phyloP scores from a whole-genome alignment of 2,888 invertebrate species.

The Hydrotaea cyrtoneurina region DNA sequence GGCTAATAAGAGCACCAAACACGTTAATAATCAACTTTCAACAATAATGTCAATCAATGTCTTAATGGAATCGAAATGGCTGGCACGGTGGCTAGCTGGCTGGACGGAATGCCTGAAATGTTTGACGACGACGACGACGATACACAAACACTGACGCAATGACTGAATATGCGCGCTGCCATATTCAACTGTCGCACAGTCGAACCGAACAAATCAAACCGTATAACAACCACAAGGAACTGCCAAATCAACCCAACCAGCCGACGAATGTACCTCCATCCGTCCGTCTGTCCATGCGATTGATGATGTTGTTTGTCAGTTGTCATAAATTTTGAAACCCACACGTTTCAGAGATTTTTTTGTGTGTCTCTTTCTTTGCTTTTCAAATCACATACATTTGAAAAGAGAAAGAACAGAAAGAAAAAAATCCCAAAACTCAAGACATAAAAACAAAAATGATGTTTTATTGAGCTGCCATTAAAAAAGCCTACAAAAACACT shows the following conservation, averaged over 20 bases:
- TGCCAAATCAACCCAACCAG: not conserved
- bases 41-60: conserved; percentile 64
- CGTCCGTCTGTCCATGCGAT: conserved; percentile 1
- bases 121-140: not conserved
- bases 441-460: not conserved
- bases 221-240: not conserved
- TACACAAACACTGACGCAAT: not conserved
- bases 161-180: conserved; percentile 4
- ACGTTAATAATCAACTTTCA: conserved; percentile 65
- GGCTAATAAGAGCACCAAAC: conserved; percentile 61
- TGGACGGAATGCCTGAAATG: not conserved
- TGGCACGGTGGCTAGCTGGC: not conserved
- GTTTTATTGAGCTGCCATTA: conserved; percentile 46
- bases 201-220: not conserved
- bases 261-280: too few relatives aligned
- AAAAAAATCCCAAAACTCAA: not conserved
- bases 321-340: conserved; percentile 66
- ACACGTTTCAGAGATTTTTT: conserved; percentile 54
- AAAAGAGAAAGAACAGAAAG: not conserved
- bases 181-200: conserved; percentile 13
- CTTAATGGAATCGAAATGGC: conserved; percentile 41
- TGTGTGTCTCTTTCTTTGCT: not conserved
- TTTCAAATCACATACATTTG: conserved; percentile 3
- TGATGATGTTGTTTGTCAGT: conserved; percentile 66
- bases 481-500: conserved; percentile 54